These are phyloP conservation scores for Alouatta caraya DNA, from an alignment of 2,797 vertebrate genomes.

Conservation along the genomic window DNA sequence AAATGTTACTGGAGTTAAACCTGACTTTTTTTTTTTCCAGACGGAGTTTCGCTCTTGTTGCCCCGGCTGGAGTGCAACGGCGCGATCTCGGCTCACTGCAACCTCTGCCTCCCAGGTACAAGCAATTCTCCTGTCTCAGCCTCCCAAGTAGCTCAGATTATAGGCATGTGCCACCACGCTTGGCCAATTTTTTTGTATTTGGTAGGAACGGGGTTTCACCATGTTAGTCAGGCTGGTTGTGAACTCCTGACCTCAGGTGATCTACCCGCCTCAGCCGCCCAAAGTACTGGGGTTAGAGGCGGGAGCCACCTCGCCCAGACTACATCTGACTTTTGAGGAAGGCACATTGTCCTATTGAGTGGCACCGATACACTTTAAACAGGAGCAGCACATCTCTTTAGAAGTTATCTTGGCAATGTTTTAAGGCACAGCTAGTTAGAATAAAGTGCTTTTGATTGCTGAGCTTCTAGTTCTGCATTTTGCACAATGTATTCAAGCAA, in stretches of 20 bases:
- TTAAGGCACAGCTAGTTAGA: neutral
- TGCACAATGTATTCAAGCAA: neutral
- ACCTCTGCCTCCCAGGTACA: neutral
- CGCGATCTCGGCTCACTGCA: neutral
- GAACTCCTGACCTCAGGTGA: neutral
- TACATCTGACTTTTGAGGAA: neutral
- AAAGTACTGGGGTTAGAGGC: neutral
- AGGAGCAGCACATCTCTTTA: neutral
- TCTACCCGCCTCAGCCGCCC: neutral
- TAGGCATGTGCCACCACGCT: neutral
- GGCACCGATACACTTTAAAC: neutral
- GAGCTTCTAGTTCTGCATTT: neutral
- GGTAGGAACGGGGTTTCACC: neutral
- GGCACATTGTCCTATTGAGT: neutral
- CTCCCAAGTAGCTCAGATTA: neutral
- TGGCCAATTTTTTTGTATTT: neutral
- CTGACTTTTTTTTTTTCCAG: neutral
- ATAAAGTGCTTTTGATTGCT: neutral
- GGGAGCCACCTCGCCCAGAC: neutral
- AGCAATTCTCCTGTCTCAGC: neutral
- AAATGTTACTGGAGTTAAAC: neutral
- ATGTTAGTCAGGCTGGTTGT: neutral
- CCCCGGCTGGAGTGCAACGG: neutral
- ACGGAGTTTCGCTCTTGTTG: neutral
- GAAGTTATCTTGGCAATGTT: neutral